Evolutionary conservation across 37 sponge, comb jelly and placozoan genomes (phyloP).

Genomic region (Lycopodina hypogea): DNA sequence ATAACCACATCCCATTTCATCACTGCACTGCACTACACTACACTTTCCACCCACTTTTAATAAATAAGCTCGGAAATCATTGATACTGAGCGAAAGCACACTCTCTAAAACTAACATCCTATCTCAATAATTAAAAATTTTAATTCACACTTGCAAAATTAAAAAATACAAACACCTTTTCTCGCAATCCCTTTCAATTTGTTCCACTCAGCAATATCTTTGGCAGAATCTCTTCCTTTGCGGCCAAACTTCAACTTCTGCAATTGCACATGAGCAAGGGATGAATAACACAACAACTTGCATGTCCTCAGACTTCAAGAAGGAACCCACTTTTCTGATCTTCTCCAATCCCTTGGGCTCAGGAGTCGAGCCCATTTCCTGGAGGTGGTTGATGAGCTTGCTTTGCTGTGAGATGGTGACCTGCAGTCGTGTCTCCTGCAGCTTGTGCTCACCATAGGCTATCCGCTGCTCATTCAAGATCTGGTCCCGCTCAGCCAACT

Average conservation of each 20-base stretch:
- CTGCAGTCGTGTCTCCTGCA: conserved; percentile 52
- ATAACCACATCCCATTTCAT: too few relatives aligned
- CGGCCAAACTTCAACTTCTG: conserved; percentile 41
- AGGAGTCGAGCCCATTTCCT: conserved; percentile 4
- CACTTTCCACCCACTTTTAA: too few relatives aligned
- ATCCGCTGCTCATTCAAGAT: conserved; percentile 31
- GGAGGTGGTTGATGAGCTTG: conserved; percentile 67
- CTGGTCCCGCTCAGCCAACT: conserved; percentile 29
- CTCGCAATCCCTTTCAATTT: conserved; percentile 44
- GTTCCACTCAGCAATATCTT: conserved; percentile 68
- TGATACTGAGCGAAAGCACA: too few relatives aligned
- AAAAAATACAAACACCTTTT: conserved; percentile 8
- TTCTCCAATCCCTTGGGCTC: neutral
- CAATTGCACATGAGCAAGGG: neutral
- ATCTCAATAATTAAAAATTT: too few relatives aligned
- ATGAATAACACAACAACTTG: neutral
- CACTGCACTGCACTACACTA: too few relatives aligned
- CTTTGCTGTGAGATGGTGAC: conserved; percentile 66
- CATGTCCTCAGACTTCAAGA: neutral
- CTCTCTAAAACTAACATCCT: too few relatives aligned
- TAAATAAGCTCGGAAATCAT: too few relatives aligned
- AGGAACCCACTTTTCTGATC: conserved; percentile 3
- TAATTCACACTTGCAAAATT: too few relatives aligned
- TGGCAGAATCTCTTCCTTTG: conserved; percentile 51
- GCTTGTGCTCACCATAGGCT: conserved; percentile 10